Base-by-base conservation (phyloP, 1,140 invertebrate genomes). In the Ditylenchus dipsaci region DNA sequence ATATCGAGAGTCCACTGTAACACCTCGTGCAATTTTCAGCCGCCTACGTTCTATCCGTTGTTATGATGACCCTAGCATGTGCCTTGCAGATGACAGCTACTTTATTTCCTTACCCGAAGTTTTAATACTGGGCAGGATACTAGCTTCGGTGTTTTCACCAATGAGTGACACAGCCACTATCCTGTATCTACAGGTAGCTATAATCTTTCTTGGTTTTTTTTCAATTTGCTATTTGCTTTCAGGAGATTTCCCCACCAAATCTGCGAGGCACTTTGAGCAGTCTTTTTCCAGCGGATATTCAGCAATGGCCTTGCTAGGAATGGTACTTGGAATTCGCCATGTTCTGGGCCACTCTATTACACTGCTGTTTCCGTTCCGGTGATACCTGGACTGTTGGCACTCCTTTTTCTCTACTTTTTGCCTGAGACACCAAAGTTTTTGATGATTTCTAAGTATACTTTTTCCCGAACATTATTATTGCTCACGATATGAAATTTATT, bases 391-490 rank as follows among this genome's bases (percentile, higher is more conserved):
- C 57, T 78, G 15, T 42, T 80, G 19, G 69, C 76, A 15, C 53
- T 83, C 21, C 47, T 76, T 0, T 74, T 82, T 33, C 59, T 82
- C 11, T 26, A 67, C 23, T 80, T 49, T 33, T 57, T 80, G 21
- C 80, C 77, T 17, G 78, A 80, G 58, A 80, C 78, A 23, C 78
- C 78, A 0, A 80, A 80, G 63, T 80, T 82, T 59, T 61, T 80
- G 30, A 45, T 70, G 38, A 65, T 79, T 13, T 78, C 53, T 7
- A 80, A 78, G 77, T 79, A 42, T 0, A 43, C 29, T 43, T 47
- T n/a, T n/a, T n/a, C 15, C 8, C 15, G 23, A 9, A 30, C 15
- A 63, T 63, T 38, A 1, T 15, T 42, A 63, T 63, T 47, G n/a
- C n/a, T n/a, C n/a, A n/a, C n/a, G n/a, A n/a, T n/a, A 27, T 42